Percentiles rank a stretch among this genome's conserved stretches.
These are phyloP conservation scores for Capra hircus DNA, from an alignment of 2,113 vertebrate species.

Conservation along the genomic window DNA sequence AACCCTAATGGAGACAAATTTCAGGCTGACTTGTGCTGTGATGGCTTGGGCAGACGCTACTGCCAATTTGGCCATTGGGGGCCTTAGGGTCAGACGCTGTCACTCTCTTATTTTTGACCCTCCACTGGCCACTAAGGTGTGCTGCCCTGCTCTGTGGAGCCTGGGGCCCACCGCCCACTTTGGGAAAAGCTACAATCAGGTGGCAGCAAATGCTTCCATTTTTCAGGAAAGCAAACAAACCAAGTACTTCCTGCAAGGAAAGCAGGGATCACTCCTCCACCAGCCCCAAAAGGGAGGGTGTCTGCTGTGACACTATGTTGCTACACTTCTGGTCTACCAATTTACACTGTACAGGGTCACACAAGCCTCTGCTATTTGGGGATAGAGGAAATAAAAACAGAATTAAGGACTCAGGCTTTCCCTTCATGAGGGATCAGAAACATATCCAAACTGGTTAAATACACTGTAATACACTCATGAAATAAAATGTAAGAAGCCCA, in stretches of 20 bases:
- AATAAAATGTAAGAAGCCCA: neutral
- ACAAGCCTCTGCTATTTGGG: neutral
- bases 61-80: constrained; percentile 44
- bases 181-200: neutral
- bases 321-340: neutral
- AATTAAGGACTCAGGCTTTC: neutral
- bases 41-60: constrained; percentile 3
- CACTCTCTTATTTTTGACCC: constrained; percentile 13
- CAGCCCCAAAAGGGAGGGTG: neutral
- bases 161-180: neutral
- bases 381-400: neutral
- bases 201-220: neutral
- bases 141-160: neutral
- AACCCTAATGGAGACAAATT: constrained; percentile 14
- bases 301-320: neutral
- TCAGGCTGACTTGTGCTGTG: constrained; percentile 40
- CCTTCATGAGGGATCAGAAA: constrained; percentile 44
- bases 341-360: neutral
- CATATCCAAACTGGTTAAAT: neutral
- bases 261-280: neutral
- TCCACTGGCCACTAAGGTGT: constrained; percentile 23
- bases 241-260: neutral
- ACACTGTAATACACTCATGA: neutral
- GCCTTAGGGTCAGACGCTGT: constrained; percentile 9
- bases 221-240: constrained; percentile 49